Evolutionary conservation across 2,888 invertebrate species (phyloP).

Genomic region (Catocala nupta): DNA sequence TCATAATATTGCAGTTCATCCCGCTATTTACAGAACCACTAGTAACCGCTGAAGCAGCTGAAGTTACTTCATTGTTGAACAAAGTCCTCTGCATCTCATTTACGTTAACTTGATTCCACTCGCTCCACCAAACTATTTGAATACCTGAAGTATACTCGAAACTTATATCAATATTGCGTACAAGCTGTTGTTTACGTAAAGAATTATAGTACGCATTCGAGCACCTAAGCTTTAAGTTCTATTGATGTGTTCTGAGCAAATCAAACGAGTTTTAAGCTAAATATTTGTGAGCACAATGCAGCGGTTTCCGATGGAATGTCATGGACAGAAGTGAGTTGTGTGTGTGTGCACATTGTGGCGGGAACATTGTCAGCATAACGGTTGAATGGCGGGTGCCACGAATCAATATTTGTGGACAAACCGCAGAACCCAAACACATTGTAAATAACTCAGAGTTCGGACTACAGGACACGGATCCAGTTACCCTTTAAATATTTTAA

Average conservation of each 20-base stretch:
- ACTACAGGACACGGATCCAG: conserved; percentile 36
- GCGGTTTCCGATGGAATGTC: conserved; percentile 34
- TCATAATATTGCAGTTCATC: no score
- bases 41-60: no score
- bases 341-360: conserved; percentile 24
- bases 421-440: conserved; percentile 29
- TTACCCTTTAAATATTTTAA: conserved; percentile 42
- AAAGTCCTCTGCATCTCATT: conserved; percentile 6
- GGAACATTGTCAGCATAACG: conserved; percentile 50
- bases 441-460: conserved; percentile 38
- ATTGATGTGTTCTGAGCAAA: conserved; percentile 38
- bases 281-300: conserved; percentile 25
- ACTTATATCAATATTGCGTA: conserved; percentile 37
- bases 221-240: conserved; percentile 8
- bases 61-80: not conserved
- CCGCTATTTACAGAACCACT: no score
- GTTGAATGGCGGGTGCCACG: conserved; percentile 48
- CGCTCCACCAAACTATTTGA: conserved; percentile 21
- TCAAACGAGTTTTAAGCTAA: conserved; percentile 43
- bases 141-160: conserved; percentile 16
- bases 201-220: conserved; percentile 28
- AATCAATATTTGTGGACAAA: conserved; percentile 58
- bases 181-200: conserved; percentile 26
- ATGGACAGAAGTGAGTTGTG: conserved; percentile 16
- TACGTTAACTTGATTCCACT: conserved; percentile 21